These are phyloP conservation scores for Oscheius onirici DNA, from an alignment of 2,888 invertebrate genomes.

Conservation along the genomic window DNA sequence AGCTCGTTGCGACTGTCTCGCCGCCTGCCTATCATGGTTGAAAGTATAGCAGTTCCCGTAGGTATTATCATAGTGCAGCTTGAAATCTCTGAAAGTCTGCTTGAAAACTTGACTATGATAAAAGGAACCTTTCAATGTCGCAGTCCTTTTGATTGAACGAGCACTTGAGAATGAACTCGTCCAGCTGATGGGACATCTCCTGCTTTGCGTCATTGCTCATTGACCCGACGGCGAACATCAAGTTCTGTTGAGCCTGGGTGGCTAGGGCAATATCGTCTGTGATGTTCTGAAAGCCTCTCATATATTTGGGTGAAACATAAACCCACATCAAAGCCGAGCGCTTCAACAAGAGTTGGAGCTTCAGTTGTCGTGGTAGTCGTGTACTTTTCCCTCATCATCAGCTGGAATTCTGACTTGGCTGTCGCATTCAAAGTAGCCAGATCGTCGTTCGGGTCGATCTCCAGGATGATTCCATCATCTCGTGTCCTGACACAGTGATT, in stretches of 20 bases:
- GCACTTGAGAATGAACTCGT: conserved; percentile 70
- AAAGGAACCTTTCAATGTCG: conserved; percentile 61
- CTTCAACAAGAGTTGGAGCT: conserved; percentile 63
- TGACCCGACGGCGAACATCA: conserved; percentile 70
- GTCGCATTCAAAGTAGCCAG: conserved; percentile 53
- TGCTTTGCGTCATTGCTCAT: conserved; percentile 59
- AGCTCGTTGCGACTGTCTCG: conserved; percentile 66
- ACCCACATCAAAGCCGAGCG: conserved; percentile 63
- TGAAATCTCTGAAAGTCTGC: conserved; percentile 59
- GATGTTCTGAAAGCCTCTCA: conserved; percentile 65
- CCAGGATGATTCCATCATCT: conserved; percentile 67
- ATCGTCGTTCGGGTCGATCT: conserved; percentile 66
- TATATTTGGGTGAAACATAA: no score
- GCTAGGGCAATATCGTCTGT: conserved; percentile 70
- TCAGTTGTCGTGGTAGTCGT: conserved; percentile 69
- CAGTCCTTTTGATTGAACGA: conserved; percentile 71
- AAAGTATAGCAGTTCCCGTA: conserved; percentile 71
- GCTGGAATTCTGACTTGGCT: conserved; percentile 30
- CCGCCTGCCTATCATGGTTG: conserved; percentile 66
- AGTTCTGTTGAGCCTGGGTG: conserved; percentile 68
- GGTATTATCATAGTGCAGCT: conserved; percentile 68
- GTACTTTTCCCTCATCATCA: conserved; percentile 22
- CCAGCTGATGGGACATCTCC: conserved; percentile 63
- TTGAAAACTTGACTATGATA: background rate
- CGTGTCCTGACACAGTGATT: conserved; percentile 69